phyloP scores from a whole-genome alignment of 2,888 invertebrate genomes.

The Pristionchus entomophagus region DNA sequence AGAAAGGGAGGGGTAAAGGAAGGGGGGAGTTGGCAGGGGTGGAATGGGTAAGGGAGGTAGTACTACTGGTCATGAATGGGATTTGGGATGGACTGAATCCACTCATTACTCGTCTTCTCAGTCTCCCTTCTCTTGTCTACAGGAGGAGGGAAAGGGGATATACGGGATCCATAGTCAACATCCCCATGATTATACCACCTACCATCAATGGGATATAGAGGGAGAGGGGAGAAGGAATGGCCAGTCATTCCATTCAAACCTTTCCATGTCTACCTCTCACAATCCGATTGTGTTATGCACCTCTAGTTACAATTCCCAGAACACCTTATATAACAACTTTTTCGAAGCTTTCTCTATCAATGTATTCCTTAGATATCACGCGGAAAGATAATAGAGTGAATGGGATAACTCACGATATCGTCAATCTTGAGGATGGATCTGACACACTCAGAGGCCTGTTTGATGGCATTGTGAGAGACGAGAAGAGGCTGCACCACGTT shows the following conservation, averaged over 20 bases:
- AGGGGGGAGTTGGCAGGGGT: not conserved
- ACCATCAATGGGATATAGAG: not conserved
- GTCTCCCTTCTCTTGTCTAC: not conserved
- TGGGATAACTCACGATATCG: slow-evolving; percentile 87
- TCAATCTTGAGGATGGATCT: slow-evolving; percentile 98
- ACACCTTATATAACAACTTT: not conserved
- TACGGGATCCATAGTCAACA: not conserved
- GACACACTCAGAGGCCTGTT: slow-evolving; percentile 95
- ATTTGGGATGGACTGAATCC: not conserved
- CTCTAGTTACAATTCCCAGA: not conserved
- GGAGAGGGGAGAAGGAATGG: not conserved
- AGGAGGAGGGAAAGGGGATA: not conserved
- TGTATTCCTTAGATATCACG: no score
- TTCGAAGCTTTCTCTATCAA: not conserved
- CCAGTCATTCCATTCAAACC: slow-evolving; percentile 1
- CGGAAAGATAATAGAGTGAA: not conserved
- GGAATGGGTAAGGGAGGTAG: not conserved
- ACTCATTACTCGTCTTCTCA: not conserved
- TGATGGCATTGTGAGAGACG: slow-evolving; percentile 93
- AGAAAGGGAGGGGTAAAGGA: no score
- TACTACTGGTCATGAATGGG: not conserved
- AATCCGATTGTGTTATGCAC: not conserved
- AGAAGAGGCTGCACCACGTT: slow-evolving; percentile 97
- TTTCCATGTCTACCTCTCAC: not conserved
- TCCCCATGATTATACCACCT: slow-evolving; percentile 25